A percentile compares a stretch with the other conserved stretches of the same genome.
phyloP scores from a whole-genome alignment of 2,797 vertebrate genomes.

The Microtus obscurus region DNA sequence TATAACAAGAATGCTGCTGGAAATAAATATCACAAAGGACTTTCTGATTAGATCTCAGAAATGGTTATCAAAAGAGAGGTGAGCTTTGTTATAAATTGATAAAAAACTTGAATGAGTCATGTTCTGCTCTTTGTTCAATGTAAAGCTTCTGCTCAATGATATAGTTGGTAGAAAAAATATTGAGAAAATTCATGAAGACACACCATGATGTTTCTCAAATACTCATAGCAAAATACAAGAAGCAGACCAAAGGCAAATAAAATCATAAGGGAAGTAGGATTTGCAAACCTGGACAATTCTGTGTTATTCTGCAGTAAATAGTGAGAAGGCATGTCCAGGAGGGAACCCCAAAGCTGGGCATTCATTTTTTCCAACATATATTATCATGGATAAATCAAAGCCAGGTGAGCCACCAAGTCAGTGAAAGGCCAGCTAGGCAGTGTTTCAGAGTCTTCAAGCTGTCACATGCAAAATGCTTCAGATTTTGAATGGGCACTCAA shows the following conservation, averaged over 20 bases:
- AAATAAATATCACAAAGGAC: neutral
- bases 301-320: neutral
- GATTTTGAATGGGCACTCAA: fast-evolving
- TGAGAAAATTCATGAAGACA: neutral
- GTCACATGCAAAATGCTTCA: neutral
- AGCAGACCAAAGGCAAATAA: neutral
- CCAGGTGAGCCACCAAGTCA: neutral
- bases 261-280: neutral
- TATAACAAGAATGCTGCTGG: neutral
- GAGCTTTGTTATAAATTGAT: neutral
- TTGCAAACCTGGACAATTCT: neutral
- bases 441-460: neutral
- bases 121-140: neutral
- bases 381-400: neutral
- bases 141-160: neutral
- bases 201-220: neutral
- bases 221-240: neutral
- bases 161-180: neutral
- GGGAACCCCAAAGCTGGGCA: neutral
- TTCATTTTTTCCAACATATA: neutral
- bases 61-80: too few species aligned
- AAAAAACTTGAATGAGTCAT: neutral
- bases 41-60: neutral
- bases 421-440: neutral
- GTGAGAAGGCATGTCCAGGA: neutral